phyloP scores from a whole-genome alignment of 2,797 vertebrate species.

The Acipenser ruthenus region DNA sequence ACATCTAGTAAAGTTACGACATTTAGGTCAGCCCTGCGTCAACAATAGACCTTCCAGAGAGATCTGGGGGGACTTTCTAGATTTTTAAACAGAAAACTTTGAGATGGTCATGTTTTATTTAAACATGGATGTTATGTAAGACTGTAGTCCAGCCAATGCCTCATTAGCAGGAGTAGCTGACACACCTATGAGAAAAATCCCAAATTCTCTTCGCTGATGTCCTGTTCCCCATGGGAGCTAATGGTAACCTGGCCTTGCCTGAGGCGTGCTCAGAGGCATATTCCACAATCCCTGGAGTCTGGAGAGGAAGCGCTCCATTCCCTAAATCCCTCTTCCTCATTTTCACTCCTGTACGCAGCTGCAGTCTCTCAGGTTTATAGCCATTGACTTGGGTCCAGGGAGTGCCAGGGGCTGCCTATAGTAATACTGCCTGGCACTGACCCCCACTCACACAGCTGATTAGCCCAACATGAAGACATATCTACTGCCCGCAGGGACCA shows the following conservation, averaged over 20 bases:
- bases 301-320: constrained; percentile 32
- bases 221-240: constrained; percentile 51
- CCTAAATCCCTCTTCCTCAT: not conserved
- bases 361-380: not conserved
- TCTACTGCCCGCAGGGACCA: constrained; percentile 6
- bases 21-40: not conserved
- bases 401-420: not conserved
- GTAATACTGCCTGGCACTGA: not conserved
- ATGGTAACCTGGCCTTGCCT: constrained; percentile 39
- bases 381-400: not conserved
- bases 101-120: constrained; percentile 16
- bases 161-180: too few relatives aligned
- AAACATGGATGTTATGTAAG: constrained; percentile 19
- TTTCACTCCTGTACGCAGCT: constrained; percentile 1
- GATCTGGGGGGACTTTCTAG: constrained; percentile 5
- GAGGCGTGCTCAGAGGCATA: constrained; percentile 37
- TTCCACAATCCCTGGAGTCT: constrained; percentile 42
- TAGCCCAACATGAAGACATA: constrained; percentile 10
- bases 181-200: too few relatives aligned
- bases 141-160: too few relatives aligned
- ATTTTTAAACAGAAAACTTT: constrained; percentile 10
- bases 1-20: not conserved
- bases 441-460: constrained; percentile 1
- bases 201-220: too few relatives aligned
- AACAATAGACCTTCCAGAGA: not conserved